These are phyloP conservation scores for Aurelia sp. DNA, from an alignment of 30 jellyfish, hydroid and myxozoan genomes.

Conservation along the genomic window DNA sequence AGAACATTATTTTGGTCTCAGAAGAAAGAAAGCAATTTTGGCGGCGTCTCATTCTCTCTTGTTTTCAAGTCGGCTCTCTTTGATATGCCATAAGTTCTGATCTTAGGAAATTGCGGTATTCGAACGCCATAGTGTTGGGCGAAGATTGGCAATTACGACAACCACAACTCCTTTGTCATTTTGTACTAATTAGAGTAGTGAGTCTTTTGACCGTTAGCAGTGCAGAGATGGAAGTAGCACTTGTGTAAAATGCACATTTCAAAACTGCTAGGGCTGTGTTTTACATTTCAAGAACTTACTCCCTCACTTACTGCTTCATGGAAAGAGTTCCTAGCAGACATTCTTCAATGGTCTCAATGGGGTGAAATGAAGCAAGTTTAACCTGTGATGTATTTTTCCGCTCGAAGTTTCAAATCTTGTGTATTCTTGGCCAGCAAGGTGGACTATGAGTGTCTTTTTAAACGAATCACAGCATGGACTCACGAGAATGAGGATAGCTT, in stretches of 20 bases:
- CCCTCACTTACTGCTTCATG: too few relatives aligned
- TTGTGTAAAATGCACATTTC: not conserved
- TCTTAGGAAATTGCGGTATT: slow-evolving; percentile 69
- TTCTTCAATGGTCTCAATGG: too few relatives aligned
- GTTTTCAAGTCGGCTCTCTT: slow-evolving; percentile 61
- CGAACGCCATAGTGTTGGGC: slow-evolving; percentile 38
- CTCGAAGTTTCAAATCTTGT: too few relatives aligned
- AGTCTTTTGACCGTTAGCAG: slow-evolving; percentile 58
- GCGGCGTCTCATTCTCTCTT: slow-evolving; percentile 50
- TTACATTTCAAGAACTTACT: too few relatives aligned
- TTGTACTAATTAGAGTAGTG: slow-evolving; percentile 21
- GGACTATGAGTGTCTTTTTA: too few relatives aligned
- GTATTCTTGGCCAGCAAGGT: too few relatives aligned
- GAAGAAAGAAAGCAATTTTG: slow-evolving; percentile 52
- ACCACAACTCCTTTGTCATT: slow-evolving; percentile 44
- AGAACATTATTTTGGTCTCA: slow-evolving; percentile 24
- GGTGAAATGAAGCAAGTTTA: too few relatives aligned
- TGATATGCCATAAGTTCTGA: slow-evolving; percentile 50
- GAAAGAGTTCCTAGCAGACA: too few relatives aligned
- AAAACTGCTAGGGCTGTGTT: not conserved
- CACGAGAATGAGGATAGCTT: too few relatives aligned
- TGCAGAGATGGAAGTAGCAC: not conserved
- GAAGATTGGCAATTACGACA: slow-evolving; percentile 47
- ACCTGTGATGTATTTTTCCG: too few relatives aligned
- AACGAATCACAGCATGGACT: too few relatives aligned